Conservation (phyloP, 1,140 invertebrate genomes). For the Brachystomella parvula region DNA sequence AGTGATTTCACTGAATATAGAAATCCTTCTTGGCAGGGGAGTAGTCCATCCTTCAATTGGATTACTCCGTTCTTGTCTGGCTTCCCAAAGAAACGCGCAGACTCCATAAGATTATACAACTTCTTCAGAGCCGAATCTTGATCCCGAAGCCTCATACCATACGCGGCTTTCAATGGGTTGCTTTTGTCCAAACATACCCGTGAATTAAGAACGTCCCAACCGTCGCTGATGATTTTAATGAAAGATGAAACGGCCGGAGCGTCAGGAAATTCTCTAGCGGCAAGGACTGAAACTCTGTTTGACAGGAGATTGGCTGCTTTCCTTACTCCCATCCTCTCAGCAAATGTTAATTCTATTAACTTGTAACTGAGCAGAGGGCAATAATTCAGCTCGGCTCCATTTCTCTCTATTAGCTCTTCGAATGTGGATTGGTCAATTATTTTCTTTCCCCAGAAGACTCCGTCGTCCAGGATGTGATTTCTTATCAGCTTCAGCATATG, state of each 20-base stretch:
- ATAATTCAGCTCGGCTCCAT: conserved; percentile 20
- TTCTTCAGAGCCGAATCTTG: conserved; percentile 26
- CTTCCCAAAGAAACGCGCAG: neutral
- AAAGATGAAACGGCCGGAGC: conserved; percentile 18
- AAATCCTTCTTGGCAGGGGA: conserved; percentile 32
- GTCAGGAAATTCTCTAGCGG: conserved; percentile 2
- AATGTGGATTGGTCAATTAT: conserved; percentile 15
- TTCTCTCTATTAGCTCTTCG: conserved; percentile 3
- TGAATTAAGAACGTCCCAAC: conserved; percentile 30
- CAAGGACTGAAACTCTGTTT: neutral
- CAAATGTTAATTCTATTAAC: conserved; percentile 8
- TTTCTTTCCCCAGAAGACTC: conserved; percentile 17
- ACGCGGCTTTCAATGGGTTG: conserved; percentile 22
- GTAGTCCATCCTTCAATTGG: neutral
- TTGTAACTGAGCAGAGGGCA: conserved; percentile 14
- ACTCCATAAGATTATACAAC: conserved; percentile 6
- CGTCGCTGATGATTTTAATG: conserved; percentile 27
- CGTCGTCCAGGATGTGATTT: conserved; percentile 34
- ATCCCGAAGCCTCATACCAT: conserved; percentile 11
- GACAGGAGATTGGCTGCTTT: conserved; percentile 18
- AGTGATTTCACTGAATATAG: conserved; percentile 27
- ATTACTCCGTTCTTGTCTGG: neutral
- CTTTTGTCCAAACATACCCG: neutral
- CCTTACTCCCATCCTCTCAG: conserved; percentile 20
- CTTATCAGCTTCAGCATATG: conserved; percentile 35